Evolutionary conservation across 2,113 vertebrate species (phyloP), one percentile per base, ranked within the genome.

Genomic region (Prionailurus viverrinus): DNA sequence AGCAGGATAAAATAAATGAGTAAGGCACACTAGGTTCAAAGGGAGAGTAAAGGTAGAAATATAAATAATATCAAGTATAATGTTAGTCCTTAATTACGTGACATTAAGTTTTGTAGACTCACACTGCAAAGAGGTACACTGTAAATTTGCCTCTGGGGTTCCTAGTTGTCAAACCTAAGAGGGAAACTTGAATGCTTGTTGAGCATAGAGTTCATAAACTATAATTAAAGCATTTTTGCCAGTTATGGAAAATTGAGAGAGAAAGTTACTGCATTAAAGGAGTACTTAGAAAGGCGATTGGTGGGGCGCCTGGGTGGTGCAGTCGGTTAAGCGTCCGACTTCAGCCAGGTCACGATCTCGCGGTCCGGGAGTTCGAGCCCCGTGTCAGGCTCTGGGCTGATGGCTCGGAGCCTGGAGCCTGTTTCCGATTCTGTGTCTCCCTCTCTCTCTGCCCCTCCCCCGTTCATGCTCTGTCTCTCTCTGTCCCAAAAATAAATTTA

Each of bases 231-330:
- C 3, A 73, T 83, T 79, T 90, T 39, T 93, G 15, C 58, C 63
- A 73, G 88, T 81, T 87, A 41, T 73, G 55, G 45, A 94, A 91
- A 92, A 89, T 53, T 68, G 45, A 97, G 69, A 83, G 65, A 48
- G 65, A 48, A 16, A 48, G 19, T 76, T 82, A 68, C 41, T 63
- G 16, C 19, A 94, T 73, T 89, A 89, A 94, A 66, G 45, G 18
- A 18, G 18, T 73, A 74, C 41, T 88, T 84, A 51, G 12, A 82
- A 71, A 73, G 45, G 29, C 76, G 4, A 86, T 5, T 58, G 55
- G 39, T 86, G n/a, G n/a, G n/a, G n/a, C n/a, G n/a, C n/a, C n/a
- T n/a, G n/a, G n/a, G n/a, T n/a, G n/a, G n/a, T n/a, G n/a, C n/a
- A n/a, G n/a, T n/a, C n/a, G n/a, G n/a, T n/a, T n/a, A n/a, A n/a